A percentile compares a stretch with the other conserved stretches of the same genome.
Evolutionary conservation across 2,888 invertebrate species (phyloP).

Genomic region (Pheosia gnoma): DNA sequence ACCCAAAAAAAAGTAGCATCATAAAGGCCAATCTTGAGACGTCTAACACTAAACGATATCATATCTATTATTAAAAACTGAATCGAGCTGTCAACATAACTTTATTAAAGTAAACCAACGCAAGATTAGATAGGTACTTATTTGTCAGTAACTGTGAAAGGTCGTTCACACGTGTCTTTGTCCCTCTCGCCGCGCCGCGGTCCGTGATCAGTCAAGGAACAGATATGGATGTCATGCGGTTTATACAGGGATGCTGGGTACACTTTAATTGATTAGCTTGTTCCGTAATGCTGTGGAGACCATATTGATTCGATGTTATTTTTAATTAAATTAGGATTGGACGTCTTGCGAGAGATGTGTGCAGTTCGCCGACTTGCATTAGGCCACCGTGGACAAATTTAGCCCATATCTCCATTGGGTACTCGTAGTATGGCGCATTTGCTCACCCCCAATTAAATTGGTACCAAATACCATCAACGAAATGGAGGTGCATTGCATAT

Average conservation of each 20-base stretch:
- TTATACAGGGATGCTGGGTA: constrained; percentile 44
- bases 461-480: too few species aligned
- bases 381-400: too few species aligned
- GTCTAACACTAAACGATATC: too few species aligned
- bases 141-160: constrained; percentile 17
- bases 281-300: constrained; percentile 41
- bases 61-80: neutral
- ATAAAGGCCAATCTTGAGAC: too few species aligned
- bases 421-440: too few species aligned
- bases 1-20: too few species aligned
- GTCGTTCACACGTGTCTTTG: constrained; percentile 42
- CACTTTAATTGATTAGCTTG: constrained; percentile 56
- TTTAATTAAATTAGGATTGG: too few species aligned
- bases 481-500: too few species aligned
- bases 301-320: neutral
- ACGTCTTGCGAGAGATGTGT: too few species aligned
- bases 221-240: constrained; percentile 55
- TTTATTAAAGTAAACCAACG: constrained; percentile 36
- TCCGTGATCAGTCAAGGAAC: constrained; percentile 59
- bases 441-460: too few species aligned
- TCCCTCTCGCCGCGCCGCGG: constrained; percentile 29
- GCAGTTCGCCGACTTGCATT: too few species aligned
- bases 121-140: constrained; percentile 33
- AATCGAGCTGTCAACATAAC: constrained; percentile 15
- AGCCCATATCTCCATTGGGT: too few species aligned